Conservation (phyloP, 2,888 invertebrate genomes). For the Dryocosmus kuriphilus region DNA sequence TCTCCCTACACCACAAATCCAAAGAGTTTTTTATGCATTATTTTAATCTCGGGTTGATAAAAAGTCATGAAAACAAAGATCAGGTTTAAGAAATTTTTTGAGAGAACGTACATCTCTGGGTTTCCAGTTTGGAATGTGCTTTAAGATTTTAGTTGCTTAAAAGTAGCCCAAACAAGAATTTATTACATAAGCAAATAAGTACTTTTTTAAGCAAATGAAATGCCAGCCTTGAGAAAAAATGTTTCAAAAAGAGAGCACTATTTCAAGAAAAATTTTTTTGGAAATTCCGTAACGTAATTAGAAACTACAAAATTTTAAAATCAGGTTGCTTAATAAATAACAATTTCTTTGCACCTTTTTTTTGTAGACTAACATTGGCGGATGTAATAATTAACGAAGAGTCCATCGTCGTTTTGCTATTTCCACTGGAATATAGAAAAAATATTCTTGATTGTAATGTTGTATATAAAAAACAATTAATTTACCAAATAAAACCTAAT, state of each 20-base stretch:
- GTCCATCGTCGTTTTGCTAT: constrained; percentile 57
- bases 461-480: background rate
- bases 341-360: constrained; percentile 43
- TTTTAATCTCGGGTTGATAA: background rate
- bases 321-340: constrained; percentile 2
- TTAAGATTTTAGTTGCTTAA: background rate
- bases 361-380: constrained; percentile 54
- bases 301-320: background rate
- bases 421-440: constrained; percentile 60
- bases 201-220: no score
- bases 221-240: no score
- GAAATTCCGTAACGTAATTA: no score
- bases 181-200: no score
- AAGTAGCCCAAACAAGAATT: no score
- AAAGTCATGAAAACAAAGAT: constrained; percentile 3
- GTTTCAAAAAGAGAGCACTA: no score
- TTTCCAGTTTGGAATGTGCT: background rate
- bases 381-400: constrained; percentile 58
- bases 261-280: no score
- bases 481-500: background rate
- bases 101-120: background rate
- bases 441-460: constrained; percentile 15
- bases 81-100: background rate
- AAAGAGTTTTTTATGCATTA: constrained; percentile 18
- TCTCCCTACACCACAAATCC: constrained; percentile 11